Percentiles rank a stretch among this genome's conserved stretches.
These are phyloP conservation scores for Acanthurus leucopareius DNA, from an alignment of 2,797 vertebrate genomes.

Conservation along the genomic window DNA sequence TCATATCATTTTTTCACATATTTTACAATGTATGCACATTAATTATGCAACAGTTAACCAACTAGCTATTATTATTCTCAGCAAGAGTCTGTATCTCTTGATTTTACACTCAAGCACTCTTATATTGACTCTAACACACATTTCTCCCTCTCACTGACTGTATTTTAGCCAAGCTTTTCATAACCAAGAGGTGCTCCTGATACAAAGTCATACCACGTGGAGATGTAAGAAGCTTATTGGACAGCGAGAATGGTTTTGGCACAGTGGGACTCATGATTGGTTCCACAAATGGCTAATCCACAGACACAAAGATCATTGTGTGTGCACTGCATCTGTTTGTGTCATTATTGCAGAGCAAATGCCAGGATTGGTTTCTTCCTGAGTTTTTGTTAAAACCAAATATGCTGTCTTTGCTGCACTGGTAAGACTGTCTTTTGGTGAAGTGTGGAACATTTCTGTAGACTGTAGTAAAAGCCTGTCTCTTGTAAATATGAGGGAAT, in stretches of 20 bases:
- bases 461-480: slow-evolving; percentile 17
- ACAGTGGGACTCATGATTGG: slow-evolving; percentile 44
- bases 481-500: slow-evolving; percentile 30
- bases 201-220: slow-evolving; percentile 48
- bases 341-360: slow-evolving; percentile 39
- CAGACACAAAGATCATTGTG: slow-evolving; percentile 62
- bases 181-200: slow-evolving; percentile 46
- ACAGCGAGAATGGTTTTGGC: slow-evolving; percentile 54
- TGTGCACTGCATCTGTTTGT: slow-evolving; percentile 41
- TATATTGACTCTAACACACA: slow-evolving; percentile 8
- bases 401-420: slow-evolving; percentile 7
- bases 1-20: slow-evolving; percentile 1
- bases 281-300: slow-evolving; percentile 65
- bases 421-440: slow-evolving; percentile 6
- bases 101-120: neutral
- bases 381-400: slow-evolving; percentile 28
- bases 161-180: slow-evolving; percentile 30
- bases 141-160: slow-evolving; percentile 17
- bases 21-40: slow-evolving; percentile 7
- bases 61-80: neutral
- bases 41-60: neutral
- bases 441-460: slow-evolving; percentile 10
- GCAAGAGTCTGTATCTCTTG: neutral
- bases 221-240: slow-evolving; percentile 58
- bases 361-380: slow-evolving; percentile 20